Conservation (phyloP, 1,140 invertebrate genomes). For the Trichonephila clavata region DNA sequence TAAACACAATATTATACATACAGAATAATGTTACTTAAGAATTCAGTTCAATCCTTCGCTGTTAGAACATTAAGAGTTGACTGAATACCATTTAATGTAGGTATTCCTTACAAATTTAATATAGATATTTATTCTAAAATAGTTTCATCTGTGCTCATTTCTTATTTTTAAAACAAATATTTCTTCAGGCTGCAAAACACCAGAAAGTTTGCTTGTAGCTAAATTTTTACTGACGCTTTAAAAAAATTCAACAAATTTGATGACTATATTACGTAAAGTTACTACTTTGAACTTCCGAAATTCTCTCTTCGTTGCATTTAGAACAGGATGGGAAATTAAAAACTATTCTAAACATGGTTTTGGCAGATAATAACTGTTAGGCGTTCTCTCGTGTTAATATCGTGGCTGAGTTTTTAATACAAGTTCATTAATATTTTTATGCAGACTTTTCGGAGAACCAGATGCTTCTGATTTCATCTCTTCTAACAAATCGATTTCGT, state of each 20-base stretch:
- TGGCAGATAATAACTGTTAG: background rate
- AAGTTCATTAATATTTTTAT: slow-evolving; percentile 65
- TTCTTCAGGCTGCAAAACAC: no score
- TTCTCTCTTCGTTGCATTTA: background rate
- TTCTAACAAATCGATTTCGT: slow-evolving; percentile 70
- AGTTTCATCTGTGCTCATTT: no score
- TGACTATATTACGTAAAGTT: no score
- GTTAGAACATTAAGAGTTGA: no score
- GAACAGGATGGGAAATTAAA: background rate
- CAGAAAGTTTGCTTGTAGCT: no score
- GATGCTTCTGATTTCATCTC: slow-evolving; percentile 54
- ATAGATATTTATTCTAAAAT: no score
- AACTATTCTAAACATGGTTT: background rate
- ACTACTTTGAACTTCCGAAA: background rate
- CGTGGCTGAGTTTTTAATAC: slow-evolving; percentile 51
- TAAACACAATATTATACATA: no score
- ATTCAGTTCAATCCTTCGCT: no score
- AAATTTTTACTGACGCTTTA: background rate
- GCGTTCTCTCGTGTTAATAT: background rate
- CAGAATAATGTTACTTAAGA: no score
- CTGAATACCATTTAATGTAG: no score
- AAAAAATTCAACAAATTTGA: background rate
- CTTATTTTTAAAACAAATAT: no score
- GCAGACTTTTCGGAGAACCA: slow-evolving; percentile 50
- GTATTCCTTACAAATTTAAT: no score